Percentiles rank a stretch among this genome's conserved stretches.
Evolutionary conservation across 2,888 invertebrate genomes (phyloP).

Genomic region (Thalpophila matura): DNA sequence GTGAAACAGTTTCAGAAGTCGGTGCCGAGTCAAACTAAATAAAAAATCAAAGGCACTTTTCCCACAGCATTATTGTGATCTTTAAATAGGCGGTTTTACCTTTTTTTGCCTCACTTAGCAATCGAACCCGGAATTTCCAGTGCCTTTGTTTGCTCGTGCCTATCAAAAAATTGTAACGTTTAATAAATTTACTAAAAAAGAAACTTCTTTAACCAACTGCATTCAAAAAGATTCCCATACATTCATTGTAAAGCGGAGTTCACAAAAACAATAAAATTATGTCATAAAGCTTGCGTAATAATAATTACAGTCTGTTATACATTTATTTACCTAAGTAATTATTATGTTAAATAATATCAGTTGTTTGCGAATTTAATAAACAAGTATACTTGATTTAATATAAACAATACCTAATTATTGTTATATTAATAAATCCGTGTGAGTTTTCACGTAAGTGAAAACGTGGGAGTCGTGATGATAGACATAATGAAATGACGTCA

Average conservation of each 20-base stretch:
- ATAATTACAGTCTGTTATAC: background rate
- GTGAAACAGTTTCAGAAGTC: too few relatives aligned
- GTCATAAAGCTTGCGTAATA: slow-evolving; percentile 24
- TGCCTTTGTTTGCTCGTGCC: background rate
- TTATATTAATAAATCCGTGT: slow-evolving; percentile 27
- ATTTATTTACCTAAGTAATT: slow-evolving; percentile 7
- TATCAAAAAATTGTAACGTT: background rate
- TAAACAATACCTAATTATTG: slow-evolving; percentile 17
- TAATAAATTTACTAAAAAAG: slow-evolving; percentile 29
- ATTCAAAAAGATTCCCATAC: slow-evolving; percentile 42
- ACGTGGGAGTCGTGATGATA: slow-evolving; percentile 34
- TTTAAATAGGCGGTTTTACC: too few relatives aligned
- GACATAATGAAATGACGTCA: slow-evolving; percentile 1
- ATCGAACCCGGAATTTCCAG: background rate
- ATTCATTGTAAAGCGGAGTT: slow-evolving; percentile 34
- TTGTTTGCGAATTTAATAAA: slow-evolving; percentile 23
- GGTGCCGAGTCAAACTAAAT: too few relatives aligned
- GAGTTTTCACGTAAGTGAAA: slow-evolving; percentile 38
- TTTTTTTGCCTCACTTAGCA: background rate
- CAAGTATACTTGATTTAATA: background rate
- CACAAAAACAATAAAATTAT: slow-evolving; percentile 18
- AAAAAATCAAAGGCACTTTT: too few relatives aligned
- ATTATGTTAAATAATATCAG: slow-evolving; percentile 9
- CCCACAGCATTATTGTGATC: too few relatives aligned
- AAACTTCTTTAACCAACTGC: slow-evolving; percentile 18